These are phyloP conservation scores for Metallyticus violacea DNA, from an alignment of 2,888 invertebrate genomes.

Conservation along the genomic window DNA sequence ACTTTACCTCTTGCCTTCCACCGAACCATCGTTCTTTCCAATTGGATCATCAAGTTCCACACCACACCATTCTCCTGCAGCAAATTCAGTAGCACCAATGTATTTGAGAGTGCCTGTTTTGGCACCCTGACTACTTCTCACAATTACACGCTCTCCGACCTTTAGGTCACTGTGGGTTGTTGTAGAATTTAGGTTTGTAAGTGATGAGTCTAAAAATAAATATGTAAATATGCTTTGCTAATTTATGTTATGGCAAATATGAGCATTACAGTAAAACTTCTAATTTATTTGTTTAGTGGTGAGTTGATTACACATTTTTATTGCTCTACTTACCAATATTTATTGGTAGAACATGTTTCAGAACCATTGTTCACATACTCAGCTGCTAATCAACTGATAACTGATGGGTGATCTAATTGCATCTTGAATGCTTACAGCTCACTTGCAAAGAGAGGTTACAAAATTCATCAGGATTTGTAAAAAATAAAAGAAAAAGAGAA, in stretches of 20 bases:
- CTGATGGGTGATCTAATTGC: too few relatives aligned
- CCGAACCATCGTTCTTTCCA: conserved; percentile 95
- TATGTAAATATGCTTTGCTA: conserved; percentile 39
- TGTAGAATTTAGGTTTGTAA: conserved; percentile 2
- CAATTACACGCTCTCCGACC: conserved; percentile 89
- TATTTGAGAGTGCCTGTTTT: conserved; percentile 84
- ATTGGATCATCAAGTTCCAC: conserved; percentile 90
- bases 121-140: conserved; percentile 76
- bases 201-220: conserved; percentile 48
- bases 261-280: too few relatives aligned
- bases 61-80: conserved; percentile 92
- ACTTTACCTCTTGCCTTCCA: conserved; percentile 80
- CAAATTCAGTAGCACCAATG: conserved; percentile 87
- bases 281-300: too few relatives aligned
- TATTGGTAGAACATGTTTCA: too few relatives aligned
- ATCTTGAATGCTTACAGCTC: too few relatives aligned
- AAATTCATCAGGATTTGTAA: too few relatives aligned
- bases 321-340: too few relatives aligned
- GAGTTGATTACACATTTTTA: too few relatives aligned
- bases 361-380: too few relatives aligned
- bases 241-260: neutral
- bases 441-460: too few relatives aligned
- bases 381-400: too few relatives aligned
- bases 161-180: conserved; percentile 49
- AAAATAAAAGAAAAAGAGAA: too few relatives aligned